These are phyloP conservation scores for Priocnemis perturbator DNA, from an alignment of 2,888 invertebrate species.

Conservation along the genomic window DNA sequence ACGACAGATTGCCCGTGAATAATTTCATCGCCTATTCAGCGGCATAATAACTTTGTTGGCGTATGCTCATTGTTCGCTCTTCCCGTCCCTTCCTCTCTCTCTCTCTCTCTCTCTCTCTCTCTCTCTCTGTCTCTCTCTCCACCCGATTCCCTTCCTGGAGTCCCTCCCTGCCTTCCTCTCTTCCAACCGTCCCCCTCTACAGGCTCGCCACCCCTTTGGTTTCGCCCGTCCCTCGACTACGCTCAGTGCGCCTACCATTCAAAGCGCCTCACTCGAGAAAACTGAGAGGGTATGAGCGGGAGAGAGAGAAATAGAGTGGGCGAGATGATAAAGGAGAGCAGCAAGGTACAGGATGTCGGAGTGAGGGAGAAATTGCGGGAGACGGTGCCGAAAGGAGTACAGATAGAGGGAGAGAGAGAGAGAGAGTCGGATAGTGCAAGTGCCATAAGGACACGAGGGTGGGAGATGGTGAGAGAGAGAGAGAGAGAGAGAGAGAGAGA, in stretches of 20 bases:
- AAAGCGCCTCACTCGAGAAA: background rate
- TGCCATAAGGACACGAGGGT: background rate
- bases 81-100: constrained; percentile 28
- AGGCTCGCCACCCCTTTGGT: too few species aligned
- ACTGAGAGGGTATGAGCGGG: background rate
- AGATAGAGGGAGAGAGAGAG: background rate
- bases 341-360: too few species aligned
- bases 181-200: constrained; percentile 4
- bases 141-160: background rate
- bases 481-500: constrained; percentile 8
- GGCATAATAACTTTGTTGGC: constrained; percentile 70
- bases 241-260: background rate
- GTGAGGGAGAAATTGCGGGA: background rate
- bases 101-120: constrained; percentile 19
- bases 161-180: constrained; percentile 2
- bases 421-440: constrained; percentile 3
- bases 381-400: background rate
- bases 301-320: background rate
- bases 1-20: constrained; percentile 72
- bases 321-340: background rate
- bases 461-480: background rate
- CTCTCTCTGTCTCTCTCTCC: constrained; percentile 8
- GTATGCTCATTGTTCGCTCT: constrained; percentile 64
- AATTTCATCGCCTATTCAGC: constrained; percentile 69
- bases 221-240: background rate